Evolutionary conservation across 2,888 invertebrate genomes (phyloP), one percentile per base, ranked within the genome.

Genomic region (Leuctra nigra): DNA sequence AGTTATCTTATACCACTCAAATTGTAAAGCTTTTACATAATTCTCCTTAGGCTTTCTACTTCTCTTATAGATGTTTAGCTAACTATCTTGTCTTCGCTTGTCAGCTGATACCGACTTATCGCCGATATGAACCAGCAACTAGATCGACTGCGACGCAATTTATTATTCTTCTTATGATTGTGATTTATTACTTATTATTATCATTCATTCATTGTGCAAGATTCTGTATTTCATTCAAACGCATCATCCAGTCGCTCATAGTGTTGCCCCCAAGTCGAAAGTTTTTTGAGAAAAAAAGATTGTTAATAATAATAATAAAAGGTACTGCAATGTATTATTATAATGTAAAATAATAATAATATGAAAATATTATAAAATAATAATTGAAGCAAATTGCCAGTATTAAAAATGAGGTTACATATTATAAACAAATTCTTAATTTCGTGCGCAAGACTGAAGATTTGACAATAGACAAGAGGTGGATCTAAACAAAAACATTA

Each of bases 281-380:
- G 46, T 58, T 59, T 59, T 56, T 59, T 39, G 39, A 20, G 56
- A 56, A 36, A 53, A 38, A 53, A 61, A 58, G 55, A 29, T 61
- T 61, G 60, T 61, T 61, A 60, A 61, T 61, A 57, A 58, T 56
- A 55, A 60, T 55, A 41, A 46, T 56, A 55, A 61, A 61, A 56
- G 53, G 56, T 56, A 59, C 57, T 59, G 56, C 36, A 60, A 39
- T 61, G 56, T 61, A 20, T 44, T 58, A 61, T 61, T 61, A 61
- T 58, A 58, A 58, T 61, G 60, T 61, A 61, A 58, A 61, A 56
- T 56, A 56, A 59, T 53, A 58, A 58, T 38, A 58, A 53, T 58
- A 61, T 58, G 58, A 61, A 52, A 56, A 58, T 57, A 58, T 58
- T 59, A 44, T 23, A 39, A 20, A 44, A 57, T 57, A 60, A 57